Evolutionary conservation across 92 coral and sea anemone genomes (phyloP), one percentile per base, ranked within the genome.

Genomic region (Siderastrea siderea): DNA sequence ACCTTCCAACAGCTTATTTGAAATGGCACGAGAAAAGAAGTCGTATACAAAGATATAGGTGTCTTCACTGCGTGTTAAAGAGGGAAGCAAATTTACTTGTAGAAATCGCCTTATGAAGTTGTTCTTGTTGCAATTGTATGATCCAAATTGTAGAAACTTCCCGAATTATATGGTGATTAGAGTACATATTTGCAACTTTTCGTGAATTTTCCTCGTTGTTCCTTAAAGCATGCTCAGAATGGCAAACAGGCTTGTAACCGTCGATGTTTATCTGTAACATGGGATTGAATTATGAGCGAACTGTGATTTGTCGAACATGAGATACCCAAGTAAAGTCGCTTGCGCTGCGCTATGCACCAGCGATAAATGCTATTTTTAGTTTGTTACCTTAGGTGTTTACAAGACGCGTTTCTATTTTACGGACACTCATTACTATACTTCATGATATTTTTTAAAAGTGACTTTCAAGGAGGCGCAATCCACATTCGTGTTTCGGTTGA

Each of bases 251-350:
- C 54, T 63, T 5, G 16, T 15, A 26, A 43, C 61, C 17, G 53
- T 67, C 76, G 43, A 3, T 55, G 26, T 68, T 80, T 81, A 81
- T 69, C 77, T 81, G 65, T 6, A 49, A 15, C 59, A 11, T 43
- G 19, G 53, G 55, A 45, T 81, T 15, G 64, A 81, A 81, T 81
- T 57, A 69, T 49, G 83, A 15, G 69, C n/a, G 26, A 44, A 47
- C 45, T 45, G 38, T 68, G 74, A 80, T 80, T 26, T 80, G 84
- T 52, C 62, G 13, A 26, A 50, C 13, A 50, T 53, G 75, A 66
- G 53, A 68, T 51, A 26, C 38, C 54, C n/a, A 47, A 49, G 52
- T 78, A 78, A 62, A 26, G 38, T 26, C 38, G 38, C 38, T 26
- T n/a, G 59, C 47, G 15, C 48, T 3, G 58, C 10, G 58, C 10